A percentile compares a stretch with the other conserved stretches of the same genome.
phyloP scores from a whole-genome alignment of 2,797 vertebrate species.

The Coccyzus lansbergi region DNA sequence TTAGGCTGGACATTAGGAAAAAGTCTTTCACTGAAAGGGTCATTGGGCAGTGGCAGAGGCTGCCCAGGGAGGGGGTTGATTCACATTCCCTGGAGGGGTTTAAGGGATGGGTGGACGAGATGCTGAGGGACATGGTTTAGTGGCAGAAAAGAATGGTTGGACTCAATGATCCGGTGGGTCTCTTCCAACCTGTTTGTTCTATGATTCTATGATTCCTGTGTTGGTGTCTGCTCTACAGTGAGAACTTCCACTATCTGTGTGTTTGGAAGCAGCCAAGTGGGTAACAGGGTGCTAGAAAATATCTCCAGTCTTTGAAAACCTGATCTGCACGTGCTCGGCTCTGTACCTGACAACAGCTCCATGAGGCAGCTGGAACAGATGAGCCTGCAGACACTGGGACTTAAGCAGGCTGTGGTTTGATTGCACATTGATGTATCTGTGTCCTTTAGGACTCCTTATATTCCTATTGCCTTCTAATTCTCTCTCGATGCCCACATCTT shows the following conservation, averaged over 20 bases:
- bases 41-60: too few relatives aligned
- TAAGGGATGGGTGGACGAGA: too few relatives aligned
- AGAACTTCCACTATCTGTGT: background rate
- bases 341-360: background rate
- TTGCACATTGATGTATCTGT: fast-evolving
- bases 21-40: too few relatives aligned
- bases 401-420: background rate
- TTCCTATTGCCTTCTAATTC: background rate
- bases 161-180: too few relatives aligned
- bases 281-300: background rate
- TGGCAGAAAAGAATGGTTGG: too few relatives aligned
- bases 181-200: too few relatives aligned
- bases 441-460: background rate
- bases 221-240: background rate
- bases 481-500: background rate
- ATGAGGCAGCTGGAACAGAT: background rate
- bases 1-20: too few relatives aligned
- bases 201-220: too few relatives aligned
- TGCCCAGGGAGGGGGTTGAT: too few relatives aligned
- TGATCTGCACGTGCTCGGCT: background rate
- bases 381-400: background rate
- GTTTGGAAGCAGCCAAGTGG: background rate
- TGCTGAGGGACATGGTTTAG: too few relatives aligned
- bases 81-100: too few relatives aligned
- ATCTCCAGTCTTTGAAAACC: background rate